phyloP scores from a whole-genome alignment of 2,113 vertebrate species.

The Malaclemys terrapin region DNA sequence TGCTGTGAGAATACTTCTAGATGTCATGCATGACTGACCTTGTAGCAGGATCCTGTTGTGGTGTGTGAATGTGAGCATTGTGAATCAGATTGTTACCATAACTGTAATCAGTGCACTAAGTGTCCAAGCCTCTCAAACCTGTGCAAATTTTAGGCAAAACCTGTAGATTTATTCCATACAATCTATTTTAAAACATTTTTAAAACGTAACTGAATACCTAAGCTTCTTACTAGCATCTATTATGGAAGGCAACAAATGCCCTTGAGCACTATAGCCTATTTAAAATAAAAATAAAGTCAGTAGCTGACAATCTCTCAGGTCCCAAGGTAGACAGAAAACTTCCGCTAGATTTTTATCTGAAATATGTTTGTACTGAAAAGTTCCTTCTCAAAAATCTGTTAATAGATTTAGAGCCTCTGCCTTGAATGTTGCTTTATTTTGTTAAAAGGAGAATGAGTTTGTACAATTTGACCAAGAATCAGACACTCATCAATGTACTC shows the following conservation, averaged over 20 bases:
- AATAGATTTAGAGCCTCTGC: not conserved
- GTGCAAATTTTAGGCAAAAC: not conserved
- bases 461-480: not conserved
- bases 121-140: not conserved
- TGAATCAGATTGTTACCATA: not conserved
- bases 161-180: not conserved
- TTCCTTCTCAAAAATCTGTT: not conserved
- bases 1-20: conserved; percentile 32
- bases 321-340: not conserved
- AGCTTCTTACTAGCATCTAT: not conserved
- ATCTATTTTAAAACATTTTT: not conserved
- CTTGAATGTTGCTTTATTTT: not conserved
- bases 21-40: conserved; percentile 41
- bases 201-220: not conserved
- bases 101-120: not conserved
- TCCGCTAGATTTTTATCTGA: not conserved
- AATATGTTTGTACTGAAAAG: not conserved
- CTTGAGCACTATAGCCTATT: not conserved
- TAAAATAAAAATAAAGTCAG: not conserved
- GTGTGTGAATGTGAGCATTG: not conserved
- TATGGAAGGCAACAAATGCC: not conserved
- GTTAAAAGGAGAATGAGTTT: not conserved
- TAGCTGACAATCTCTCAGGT: not conserved
- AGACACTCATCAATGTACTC: not conserved
- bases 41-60: not conserved